Conservation (phyloP, 2,888 invertebrate species). For the Drosophila bunnanda region DNA sequence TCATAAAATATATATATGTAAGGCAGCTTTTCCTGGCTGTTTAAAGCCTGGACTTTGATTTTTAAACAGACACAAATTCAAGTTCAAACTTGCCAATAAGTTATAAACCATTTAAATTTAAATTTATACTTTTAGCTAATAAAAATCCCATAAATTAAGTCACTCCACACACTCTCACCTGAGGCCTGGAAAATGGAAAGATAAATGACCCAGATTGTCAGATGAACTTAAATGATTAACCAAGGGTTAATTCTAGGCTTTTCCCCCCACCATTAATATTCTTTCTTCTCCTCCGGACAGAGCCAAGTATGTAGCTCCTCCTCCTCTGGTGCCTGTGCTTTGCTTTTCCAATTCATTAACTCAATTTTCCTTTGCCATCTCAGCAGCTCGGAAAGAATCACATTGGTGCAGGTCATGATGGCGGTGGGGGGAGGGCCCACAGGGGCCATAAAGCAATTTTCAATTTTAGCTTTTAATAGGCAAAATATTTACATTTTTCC, state of each 20-base stretch:
- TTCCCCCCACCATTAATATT: constrained; percentile 23
- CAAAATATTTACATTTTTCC: constrained; percentile 60
- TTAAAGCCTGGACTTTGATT: too few species aligned
- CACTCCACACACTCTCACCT: neutral
- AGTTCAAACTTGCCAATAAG: too few species aligned
- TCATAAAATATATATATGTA: neutral
- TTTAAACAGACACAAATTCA: neutral
- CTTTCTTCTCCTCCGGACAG: neutral
- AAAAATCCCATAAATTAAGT: neutral
- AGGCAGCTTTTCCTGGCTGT: neutral
- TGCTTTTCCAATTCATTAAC: constrained; percentile 29
- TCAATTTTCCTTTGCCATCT: constrained; percentile 6
- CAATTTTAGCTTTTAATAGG: constrained; percentile 63
- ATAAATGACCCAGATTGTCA: constrained; percentile 19
- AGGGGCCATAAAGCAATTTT: constrained; percentile 51
- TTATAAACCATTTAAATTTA: too few species aligned
- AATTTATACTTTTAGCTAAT: neutral
- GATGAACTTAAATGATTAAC: constrained; percentile 18
- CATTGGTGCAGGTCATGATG: constrained; percentile 24
- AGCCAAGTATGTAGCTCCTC: neutral
- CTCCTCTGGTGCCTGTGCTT: neutral
- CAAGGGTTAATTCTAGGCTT: constrained; percentile 10
- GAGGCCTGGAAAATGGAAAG: neutral
- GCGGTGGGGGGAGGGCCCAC: neutral
- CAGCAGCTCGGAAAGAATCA: constrained; percentile 11